These are phyloP conservation scores for Chrysaora quinquecirrha DNA, from an alignment of 30 jellyfish, hydroid and myxozoan genomes.

Conservation along the genomic window DNA sequence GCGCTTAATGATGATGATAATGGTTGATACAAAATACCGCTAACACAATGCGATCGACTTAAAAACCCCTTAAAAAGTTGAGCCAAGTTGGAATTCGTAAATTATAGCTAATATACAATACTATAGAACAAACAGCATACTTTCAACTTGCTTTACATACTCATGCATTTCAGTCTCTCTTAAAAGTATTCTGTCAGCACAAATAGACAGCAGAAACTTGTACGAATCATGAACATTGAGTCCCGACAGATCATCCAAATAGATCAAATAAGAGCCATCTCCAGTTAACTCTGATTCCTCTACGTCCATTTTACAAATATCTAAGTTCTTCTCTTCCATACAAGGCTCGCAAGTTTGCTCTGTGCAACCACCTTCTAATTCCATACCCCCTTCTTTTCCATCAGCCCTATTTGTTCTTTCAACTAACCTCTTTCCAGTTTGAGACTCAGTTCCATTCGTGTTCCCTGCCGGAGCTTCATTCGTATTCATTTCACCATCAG, in stretches of 20 bases:
- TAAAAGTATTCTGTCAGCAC: slow-evolving; percentile 34
- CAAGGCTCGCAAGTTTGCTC: no score
- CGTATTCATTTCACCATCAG: neutral
- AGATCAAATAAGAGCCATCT: slow-evolving; percentile 30
- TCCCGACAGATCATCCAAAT: slow-evolving; percentile 39
- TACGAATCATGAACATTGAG: slow-evolving; percentile 47
- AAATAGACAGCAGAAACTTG: slow-evolving; percentile 27
- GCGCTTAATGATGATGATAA: no score
- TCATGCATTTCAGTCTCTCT: slow-evolving; percentile 39
- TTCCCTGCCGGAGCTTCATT: no score
- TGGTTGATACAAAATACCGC: no score
- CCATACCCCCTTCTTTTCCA: neutral
- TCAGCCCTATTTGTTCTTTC: neutral
- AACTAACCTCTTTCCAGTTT: no score
- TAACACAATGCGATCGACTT: no score
- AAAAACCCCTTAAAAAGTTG: no score
- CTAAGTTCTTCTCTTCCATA: no score
- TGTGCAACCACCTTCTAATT: neutral
- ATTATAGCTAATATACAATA: neutral
- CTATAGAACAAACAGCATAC: slow-evolving; percentile 32
- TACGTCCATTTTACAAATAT: no score
- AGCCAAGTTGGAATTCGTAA: no score
- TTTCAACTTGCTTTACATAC: slow-evolving; percentile 26
- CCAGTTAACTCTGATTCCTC: neutral
- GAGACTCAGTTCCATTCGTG: no score